Conservation (phyloP, 2,888 invertebrate genomes). For the Acanthosepion pharaonis region DNA sequence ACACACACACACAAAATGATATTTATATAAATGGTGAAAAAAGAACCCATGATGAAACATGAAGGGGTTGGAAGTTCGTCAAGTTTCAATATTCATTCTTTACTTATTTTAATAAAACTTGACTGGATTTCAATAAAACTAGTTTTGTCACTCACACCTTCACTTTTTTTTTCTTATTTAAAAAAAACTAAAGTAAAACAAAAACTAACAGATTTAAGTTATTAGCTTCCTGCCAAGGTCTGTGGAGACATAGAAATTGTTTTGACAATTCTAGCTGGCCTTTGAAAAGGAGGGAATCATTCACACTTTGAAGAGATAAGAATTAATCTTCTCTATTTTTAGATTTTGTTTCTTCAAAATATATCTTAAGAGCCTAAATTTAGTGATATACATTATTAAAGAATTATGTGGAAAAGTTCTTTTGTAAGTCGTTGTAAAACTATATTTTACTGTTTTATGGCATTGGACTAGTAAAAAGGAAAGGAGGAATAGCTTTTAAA, state of each 20-base stretch:
- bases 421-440: background rate
- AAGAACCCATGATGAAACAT: background rate
- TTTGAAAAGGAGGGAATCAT: constrained; percentile 1
- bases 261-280: background rate
- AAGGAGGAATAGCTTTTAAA: background rate
- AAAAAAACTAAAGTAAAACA: background rate
- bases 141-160: background rate
- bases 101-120: background rate
- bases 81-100: background rate
- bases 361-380: background rate
- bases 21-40: background rate
- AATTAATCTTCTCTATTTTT: background rate
- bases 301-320: background rate
- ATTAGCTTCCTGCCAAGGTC: constrained; percentile 1
- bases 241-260: constrained; percentile 3
- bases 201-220: background rate
- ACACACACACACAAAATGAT: background rate
- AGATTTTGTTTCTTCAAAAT: background rate
- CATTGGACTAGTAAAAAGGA: background rate
- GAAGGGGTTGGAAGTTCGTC: background rate
- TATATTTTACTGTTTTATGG: background rate
- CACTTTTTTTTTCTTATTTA: background rate
- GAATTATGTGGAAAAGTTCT: background rate
- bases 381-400: background rate
- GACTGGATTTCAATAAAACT: background rate